Conservation (phyloP, 2,113 vertebrate genomes). For the Paedocypris sp. region DNA sequence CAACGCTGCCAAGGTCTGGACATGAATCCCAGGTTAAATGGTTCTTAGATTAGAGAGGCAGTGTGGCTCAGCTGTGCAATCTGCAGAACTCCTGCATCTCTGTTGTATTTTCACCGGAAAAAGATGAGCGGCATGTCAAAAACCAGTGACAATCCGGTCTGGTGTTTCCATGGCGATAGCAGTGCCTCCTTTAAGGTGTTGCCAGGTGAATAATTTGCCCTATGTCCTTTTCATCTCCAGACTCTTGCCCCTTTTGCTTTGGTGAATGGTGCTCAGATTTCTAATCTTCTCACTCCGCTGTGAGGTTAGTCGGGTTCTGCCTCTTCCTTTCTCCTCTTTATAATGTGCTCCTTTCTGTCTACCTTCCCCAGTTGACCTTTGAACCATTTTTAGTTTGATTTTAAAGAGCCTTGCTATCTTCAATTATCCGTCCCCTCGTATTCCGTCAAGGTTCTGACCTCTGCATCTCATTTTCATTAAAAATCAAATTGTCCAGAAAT, state of each 20-base stretch:
- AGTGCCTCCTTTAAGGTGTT: conserved; percentile 28
- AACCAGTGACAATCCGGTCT: conserved; percentile 16
- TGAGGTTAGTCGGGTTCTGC: neutral
- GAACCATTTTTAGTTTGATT: conserved; percentile 15
- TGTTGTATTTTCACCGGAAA: neutral
- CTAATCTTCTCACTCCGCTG: conserved; percentile 25
- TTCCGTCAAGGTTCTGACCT: neutral
- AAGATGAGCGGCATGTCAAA: conserved; percentile 10
- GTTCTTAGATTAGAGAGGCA: too few species aligned
- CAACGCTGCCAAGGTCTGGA: too few species aligned
- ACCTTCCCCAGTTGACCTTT: conserved; percentile 11
- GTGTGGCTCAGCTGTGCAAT: too few species aligned
- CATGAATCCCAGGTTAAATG: too few species aligned
- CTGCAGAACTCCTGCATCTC: neutral
- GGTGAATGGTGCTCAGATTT: conserved; percentile 26
- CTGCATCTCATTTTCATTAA: conserved; percentile 33
- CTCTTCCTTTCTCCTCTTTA: conserved; percentile 23
- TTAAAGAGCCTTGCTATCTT: neutral
- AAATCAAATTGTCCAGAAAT: conserved; percentile 56
- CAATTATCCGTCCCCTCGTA: neutral
- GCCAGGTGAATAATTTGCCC: conserved; percentile 29
- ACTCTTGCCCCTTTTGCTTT: conserved; percentile 7
- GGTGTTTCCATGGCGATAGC: conserved; percentile 28
- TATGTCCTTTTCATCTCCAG: neutral
- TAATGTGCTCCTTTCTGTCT: conserved; percentile 21